Percentiles rank a stretch among this genome's conserved stretches.
phyloP scores from a whole-genome alignment of 2,113 vertebrate species.

The Ranitomeya variabilis region DNA sequence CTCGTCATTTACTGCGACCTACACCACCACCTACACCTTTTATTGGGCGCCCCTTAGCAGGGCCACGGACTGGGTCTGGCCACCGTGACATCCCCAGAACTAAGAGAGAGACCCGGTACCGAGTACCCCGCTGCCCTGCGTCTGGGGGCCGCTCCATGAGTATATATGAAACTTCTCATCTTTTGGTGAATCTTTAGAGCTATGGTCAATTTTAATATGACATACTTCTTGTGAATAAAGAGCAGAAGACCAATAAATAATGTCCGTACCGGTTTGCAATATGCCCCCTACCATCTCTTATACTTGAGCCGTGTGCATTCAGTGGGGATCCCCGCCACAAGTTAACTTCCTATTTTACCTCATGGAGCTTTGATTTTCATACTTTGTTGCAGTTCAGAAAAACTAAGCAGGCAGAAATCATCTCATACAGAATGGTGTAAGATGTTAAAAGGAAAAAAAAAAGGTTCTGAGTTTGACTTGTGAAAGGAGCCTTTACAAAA shows the following conservation, averaged over 20 bases:
- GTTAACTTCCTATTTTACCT: slow-evolving; percentile 59
- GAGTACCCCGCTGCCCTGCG: too few relatives aligned
- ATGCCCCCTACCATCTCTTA: not conserved
- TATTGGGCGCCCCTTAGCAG: too few relatives aligned
- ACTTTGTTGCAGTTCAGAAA: slow-evolving; percentile 54
- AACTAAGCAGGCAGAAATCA: slow-evolving; percentile 52
- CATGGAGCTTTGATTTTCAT: slow-evolving; percentile 22
- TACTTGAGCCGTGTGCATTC: slow-evolving; percentile 9
- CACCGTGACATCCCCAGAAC: too few relatives aligned
- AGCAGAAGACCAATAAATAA: not conserved
- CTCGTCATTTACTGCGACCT: too few relatives aligned
- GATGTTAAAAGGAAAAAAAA: slow-evolving; percentile 61
- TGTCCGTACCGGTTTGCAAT: not conserved
- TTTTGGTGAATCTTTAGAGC: too few relatives aligned
- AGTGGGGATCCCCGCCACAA: slow-evolving; percentile 51
- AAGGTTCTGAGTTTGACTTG: slow-evolving; percentile 66
- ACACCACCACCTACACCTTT: too few relatives aligned
- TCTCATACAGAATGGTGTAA: slow-evolving; percentile 49
- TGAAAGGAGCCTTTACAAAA: slow-evolving; percentile 69
- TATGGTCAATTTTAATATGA: not conserved
- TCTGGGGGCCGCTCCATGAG: too few relatives aligned
- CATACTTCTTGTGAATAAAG: not conserved
- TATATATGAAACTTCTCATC: too few relatives aligned
- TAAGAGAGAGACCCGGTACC: too few relatives aligned
- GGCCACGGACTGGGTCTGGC: too few relatives aligned